Conservation (phyloP, 2,113 vertebrate genomes). For the Callithrix jacchus region DNA sequence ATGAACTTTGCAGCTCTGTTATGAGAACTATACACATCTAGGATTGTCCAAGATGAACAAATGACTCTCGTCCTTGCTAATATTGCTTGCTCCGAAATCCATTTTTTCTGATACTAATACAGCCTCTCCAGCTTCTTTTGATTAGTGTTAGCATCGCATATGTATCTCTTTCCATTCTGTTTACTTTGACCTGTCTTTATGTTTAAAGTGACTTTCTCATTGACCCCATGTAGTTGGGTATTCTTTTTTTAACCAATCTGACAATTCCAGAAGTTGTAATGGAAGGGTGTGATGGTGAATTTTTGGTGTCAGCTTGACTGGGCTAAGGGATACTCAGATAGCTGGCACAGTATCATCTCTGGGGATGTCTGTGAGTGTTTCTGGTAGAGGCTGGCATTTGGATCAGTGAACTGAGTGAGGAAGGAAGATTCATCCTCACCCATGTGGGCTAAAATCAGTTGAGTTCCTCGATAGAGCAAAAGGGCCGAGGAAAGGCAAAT, state of each 20-base stretch:
- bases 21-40: neutral
- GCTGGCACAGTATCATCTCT: neutral
- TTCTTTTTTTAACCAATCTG: neutral
- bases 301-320: neutral
- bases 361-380: neutral
- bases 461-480: neutral
- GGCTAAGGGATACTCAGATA: too few relatives aligned
- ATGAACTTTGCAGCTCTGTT: neutral
- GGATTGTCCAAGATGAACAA: neutral
- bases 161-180: neutral
- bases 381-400: neutral
- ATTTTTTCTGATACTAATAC: too few relatives aligned
- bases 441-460: neutral
- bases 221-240: neutral
- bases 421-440: neutral
- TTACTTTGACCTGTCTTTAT: neutral
- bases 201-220: neutral
- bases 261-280: neutral
- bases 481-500: neutral
- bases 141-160: neutral
- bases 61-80: neutral
- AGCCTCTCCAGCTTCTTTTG: too few relatives aligned
- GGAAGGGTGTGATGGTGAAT: neutral
- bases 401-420: neutral
- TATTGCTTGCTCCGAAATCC: neutral